Evolutionary conservation across 2,888 invertebrate genomes (phyloP).

Genomic region (Drosophila affinis): DNA sequence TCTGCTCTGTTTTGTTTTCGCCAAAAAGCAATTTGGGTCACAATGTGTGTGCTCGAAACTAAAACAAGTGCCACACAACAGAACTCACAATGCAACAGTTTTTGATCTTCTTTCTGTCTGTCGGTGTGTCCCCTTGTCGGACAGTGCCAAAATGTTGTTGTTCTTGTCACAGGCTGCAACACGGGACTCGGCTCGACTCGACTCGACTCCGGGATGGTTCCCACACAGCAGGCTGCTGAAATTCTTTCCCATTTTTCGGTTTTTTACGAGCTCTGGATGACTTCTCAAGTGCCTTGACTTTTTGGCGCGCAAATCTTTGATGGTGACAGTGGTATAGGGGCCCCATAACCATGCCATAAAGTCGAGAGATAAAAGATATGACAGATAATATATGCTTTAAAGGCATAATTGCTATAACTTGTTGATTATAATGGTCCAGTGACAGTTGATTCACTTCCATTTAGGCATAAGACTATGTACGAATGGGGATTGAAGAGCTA

Average conservation of each 20-base stretch:
- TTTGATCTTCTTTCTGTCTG: conserved; percentile 27
- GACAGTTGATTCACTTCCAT: no score
- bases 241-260: conserved; percentile 39
- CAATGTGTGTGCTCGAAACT: conserved; percentile 53
- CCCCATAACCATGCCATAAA: conserved; percentile 26
- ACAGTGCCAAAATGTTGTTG: conserved; percentile 63
- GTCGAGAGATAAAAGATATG: conserved; percentile 15
- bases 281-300: conserved; percentile 62
- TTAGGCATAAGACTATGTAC: no score
- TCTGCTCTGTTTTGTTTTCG: conserved; percentile 54
- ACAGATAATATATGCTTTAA: conserved; percentile 1
- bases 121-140: conserved; percentile 26
- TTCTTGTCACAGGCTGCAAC: conserved; percentile 72
- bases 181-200: conserved; percentile 53
- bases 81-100: conserved; percentile 49
- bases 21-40: conserved; percentile 70
- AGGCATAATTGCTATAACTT: conserved; percentile 20
- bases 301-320: conserved; percentile 47
- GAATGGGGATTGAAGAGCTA: no score
- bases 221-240: conserved; percentile 74
- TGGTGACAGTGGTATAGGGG: conserved; percentile 35
- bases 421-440: no score
- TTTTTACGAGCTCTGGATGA: conserved; percentile 46
- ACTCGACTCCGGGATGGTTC: conserved; percentile 64
- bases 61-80: conserved; percentile 70